Evolutionary conservation across 2,113 vertebrate genomes (phyloP).

Genomic region (Herpetotheres cachinnans): DNA sequence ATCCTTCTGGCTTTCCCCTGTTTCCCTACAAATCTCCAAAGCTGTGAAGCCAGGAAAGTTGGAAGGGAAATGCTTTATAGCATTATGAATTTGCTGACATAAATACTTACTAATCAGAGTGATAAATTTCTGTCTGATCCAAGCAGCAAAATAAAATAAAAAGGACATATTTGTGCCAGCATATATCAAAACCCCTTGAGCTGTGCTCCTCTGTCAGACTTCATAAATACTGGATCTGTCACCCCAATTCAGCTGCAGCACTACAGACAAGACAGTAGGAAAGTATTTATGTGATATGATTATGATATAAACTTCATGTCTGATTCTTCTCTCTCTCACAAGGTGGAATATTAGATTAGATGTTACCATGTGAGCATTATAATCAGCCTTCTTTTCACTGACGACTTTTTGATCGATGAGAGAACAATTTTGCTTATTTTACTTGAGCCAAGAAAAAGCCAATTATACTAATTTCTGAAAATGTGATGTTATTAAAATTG

Average conservation of each 20-base stretch:
- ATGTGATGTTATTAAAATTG: not conserved
- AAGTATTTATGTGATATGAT: conserved; percentile 20
- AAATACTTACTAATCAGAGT: conserved; percentile 62
- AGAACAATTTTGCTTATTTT: conserved; percentile 20
- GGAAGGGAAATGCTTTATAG: conserved; percentile 42
- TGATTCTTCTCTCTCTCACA: not conserved
- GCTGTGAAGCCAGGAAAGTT: not conserved
- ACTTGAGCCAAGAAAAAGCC: not conserved
- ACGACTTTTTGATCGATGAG: not conserved
- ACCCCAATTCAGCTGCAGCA: not conserved
- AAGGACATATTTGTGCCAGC: conserved; percentile 5
- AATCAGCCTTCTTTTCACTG: conserved; percentile 16
- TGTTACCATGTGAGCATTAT: not conserved
- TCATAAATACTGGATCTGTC: conserved; percentile 45
- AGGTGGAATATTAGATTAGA: conserved; percentile 18
- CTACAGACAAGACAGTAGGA: not conserved
- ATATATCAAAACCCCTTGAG: conserved; percentile 16
- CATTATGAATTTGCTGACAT: conserved; percentile 52
- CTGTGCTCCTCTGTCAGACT: not conserved
- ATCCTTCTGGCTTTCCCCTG: not conserved
- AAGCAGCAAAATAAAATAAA: conserved; percentile 54
- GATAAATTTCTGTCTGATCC: conserved; percentile 53
- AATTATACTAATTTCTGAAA: not conserved
- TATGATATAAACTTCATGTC: conserved; percentile 13
- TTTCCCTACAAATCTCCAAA: conserved; percentile 18